These are phyloP conservation scores for Chrysotoxum bicinctum DNA, from an alignment of 2,888 invertebrate genomes.

Conservation along the genomic window DNA sequence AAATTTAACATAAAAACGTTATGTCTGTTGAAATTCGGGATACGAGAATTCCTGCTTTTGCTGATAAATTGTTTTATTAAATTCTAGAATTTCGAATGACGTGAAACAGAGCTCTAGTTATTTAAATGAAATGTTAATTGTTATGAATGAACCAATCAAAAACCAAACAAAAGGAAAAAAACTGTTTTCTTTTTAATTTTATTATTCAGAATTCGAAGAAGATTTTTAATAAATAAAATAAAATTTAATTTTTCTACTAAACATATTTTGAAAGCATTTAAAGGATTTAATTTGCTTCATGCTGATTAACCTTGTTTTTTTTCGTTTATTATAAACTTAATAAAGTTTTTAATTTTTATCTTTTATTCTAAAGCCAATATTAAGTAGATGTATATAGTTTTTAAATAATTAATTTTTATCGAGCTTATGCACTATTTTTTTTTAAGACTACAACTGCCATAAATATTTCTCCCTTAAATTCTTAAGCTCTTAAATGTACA, in stretches of 20 bases:
- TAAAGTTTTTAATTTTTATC: background rate
- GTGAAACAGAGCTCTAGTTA: too few species aligned
- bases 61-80: too few species aligned
- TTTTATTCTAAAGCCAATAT: conserved; percentile 25
- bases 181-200: conserved; percentile 32
- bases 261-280: conserved; percentile 31
- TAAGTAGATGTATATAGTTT: conserved; percentile 28
- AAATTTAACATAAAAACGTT: too few species aligned
- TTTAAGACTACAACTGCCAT: conserved; percentile 7
- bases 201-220: conserved; percentile 60
- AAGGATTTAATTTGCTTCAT: conserved; percentile 5
- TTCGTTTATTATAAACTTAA: conserved; percentile 8
- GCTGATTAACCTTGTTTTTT: conserved; percentile 33
- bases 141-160: background rate
- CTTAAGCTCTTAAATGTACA: conserved; percentile 35
- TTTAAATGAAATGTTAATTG: too few species aligned
- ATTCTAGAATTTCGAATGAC: too few species aligned
- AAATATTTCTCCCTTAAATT: conserved; percentile 26
- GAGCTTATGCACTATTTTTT: conserved; percentile 47
- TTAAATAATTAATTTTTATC: conserved; percentile 37
- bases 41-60: too few species aligned
- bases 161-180: background rate
- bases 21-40: too few species aligned
- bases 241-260: conserved; percentile 36
- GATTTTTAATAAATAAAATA: conserved; percentile 58